Percentiles rank a stretch among this genome's conserved stretches.
Evolutionary conservation across 1,140 invertebrate species (phyloP).

Genomic region (Drosophila ambigua): DNA sequence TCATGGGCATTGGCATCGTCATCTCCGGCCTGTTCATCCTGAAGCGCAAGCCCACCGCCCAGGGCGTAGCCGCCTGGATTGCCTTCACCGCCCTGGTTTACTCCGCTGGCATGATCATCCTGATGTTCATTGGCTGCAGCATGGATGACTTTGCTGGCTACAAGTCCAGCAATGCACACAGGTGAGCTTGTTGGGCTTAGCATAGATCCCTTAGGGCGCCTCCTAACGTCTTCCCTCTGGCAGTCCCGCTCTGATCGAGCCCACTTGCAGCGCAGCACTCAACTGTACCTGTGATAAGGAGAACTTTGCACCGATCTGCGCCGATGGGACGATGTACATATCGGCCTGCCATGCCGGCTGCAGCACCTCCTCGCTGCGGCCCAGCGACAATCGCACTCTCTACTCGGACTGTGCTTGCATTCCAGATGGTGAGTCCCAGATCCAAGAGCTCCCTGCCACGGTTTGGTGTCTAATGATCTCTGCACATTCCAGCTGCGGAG

Average conservation of each 20-base stretch:
- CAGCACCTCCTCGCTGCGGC: slow-evolving; percentile 85
- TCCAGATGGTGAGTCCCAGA: slow-evolving; percentile 61
- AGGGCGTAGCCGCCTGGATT: slow-evolving; percentile 95
- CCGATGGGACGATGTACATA: slow-evolving; percentile 92
- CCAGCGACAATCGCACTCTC: slow-evolving; percentile 86
- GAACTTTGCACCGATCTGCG: slow-evolving; percentile 93
- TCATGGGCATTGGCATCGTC: slow-evolving; percentile 96
- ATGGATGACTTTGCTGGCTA: slow-evolving; percentile 92
- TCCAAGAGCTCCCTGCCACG: too few relatives aligned
- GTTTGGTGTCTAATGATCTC: not conserved
- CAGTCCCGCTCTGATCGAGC: slow-evolving; percentile 83
- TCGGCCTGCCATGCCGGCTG: slow-evolving; percentile 96
- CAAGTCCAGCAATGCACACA: slow-evolving; percentile 53
- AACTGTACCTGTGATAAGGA: slow-evolving; percentile 89
- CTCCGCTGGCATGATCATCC: slow-evolving; percentile 92
- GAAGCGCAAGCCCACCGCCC: slow-evolving; percentile 91
- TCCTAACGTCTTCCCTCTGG: not conserved
- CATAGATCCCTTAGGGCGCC: not conserved
- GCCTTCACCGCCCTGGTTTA: slow-evolving; percentile 94
- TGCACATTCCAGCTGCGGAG: slow-evolving; percentile 46
- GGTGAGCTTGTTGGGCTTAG: slow-evolving; percentile 31
- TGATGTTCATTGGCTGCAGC: slow-evolving; percentile 95
- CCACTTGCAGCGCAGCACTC: slow-evolving; percentile 86
- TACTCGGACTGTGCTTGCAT: slow-evolving; percentile 92
- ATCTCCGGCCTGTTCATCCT: slow-evolving; percentile 94